A percentile compares a stretch with the other conserved stretches of the same genome.
Conservation (phyloP, 2,113 vertebrate species). For the Ceratotherium simum region DNA sequence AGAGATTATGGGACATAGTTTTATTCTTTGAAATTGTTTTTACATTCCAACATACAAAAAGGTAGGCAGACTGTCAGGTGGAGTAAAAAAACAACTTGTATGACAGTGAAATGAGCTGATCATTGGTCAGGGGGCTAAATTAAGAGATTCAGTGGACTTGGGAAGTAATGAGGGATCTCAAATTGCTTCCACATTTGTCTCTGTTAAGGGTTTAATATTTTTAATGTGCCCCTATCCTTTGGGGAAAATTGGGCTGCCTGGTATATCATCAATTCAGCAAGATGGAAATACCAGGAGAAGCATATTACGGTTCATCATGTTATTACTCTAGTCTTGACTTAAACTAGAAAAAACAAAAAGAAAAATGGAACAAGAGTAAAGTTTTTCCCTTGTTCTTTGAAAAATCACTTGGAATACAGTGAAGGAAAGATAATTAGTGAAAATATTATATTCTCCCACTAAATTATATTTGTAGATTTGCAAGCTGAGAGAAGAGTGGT, state of each 20-base stretch:
- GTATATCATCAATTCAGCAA: neutral
- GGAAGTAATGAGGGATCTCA: neutral
- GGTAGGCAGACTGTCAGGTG: neutral
- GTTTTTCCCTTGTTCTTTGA: conserved; percentile 1
- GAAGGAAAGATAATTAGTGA: conserved; percentile 5
- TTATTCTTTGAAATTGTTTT: conserved; percentile 63
- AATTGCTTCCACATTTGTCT: conserved; percentile 2
- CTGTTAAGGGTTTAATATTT: conserved; percentile 24
- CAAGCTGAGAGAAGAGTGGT: neutral
- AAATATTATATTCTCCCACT: neutral
- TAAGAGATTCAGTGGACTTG: neutral
- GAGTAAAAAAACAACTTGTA: neutral
- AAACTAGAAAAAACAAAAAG: neutral
- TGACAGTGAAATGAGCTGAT: neutral
- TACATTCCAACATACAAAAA: conserved; percentile 3
- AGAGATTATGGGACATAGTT: neutral
- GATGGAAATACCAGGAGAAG: neutral
- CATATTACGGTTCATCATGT: neutral
- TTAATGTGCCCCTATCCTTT: neutral
- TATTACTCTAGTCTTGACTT: conserved; percentile 17
- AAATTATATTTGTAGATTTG: conserved; percentile 18
- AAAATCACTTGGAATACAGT: neutral
- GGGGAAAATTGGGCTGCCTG: neutral
- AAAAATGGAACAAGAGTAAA: neutral
- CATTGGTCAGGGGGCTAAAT: neutral